Evolutionary conservation across 2,797 vertebrate species (phyloP).

Genomic region (Garrulus glandarius): DNA sequence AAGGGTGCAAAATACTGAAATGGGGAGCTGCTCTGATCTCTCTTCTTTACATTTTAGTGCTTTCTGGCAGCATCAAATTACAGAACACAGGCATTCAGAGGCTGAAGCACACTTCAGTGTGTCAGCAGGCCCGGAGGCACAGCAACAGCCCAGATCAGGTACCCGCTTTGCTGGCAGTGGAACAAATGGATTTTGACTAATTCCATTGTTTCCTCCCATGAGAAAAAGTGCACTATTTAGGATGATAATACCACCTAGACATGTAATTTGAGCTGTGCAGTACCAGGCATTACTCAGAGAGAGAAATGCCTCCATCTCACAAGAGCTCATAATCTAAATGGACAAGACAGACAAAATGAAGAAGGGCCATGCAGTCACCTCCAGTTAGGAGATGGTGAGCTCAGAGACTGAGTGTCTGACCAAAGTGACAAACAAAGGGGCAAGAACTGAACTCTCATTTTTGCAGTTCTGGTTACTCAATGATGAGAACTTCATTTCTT

Average conservation of each 20-base stretch:
- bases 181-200: constrained; percentile 11
- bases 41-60: background rate
- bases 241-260: background rate
- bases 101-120: background rate
- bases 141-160: background rate
- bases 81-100: background rate
- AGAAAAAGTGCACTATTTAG: background rate
- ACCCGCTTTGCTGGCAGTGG: background rate
- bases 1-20: background rate
- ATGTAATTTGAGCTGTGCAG: background rate
- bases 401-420: background rate
- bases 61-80: background rate
- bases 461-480: background rate
- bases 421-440: background rate
- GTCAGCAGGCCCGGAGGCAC: background rate
- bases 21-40: background rate
- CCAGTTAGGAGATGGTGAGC: background rate
- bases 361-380: background rate
- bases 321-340: background rate
- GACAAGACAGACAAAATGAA: background rate
- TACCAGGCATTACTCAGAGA: background rate
- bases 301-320: background rate
- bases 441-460: background rate
- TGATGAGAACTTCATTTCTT: background rate
- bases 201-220: background rate